Evolutionary conservation across 2,888 invertebrate species (phyloP), one percentile per base, ranked within the genome.

Genomic region (Caenorhabditis sinica): DNA sequence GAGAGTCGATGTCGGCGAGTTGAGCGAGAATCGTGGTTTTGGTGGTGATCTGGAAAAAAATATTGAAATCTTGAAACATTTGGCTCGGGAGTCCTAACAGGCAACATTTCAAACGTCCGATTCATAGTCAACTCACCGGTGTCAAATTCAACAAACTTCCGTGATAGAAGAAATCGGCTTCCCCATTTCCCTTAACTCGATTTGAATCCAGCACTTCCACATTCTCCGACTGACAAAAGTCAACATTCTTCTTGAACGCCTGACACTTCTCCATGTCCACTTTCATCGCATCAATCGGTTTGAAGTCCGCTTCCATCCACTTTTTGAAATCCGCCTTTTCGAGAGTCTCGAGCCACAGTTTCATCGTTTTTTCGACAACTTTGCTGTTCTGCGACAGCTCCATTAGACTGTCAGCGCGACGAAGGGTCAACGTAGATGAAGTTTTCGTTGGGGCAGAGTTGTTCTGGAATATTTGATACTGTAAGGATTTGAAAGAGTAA

Each of bases 111-210:
- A n/a, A n/a, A n/a, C n/a, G n/a, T n/a, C n/a, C n/a, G n/a, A n/a
- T 33, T 53, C 9, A 53, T 20, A 33, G 11, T 3, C 23, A 17
- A 40, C 63, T 45, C 4, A 79, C 77, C 36, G 53, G 20, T 1
- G 77, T 45, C 8, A 60, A 20, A 20, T 61, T 53, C 17, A 71
- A 11, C 2, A 80, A 45, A 30, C 65, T 72, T 23, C 65, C 80
- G 17, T 80, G 80, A 66, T 72, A 80, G 51, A 80, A 80, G 28
- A 80, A 65, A 1, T 80, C 80, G 1, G 28, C 53, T 20, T 63
- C 71, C 1, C 61, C 72, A 13, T 5, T 20, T 6, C 51, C 53
- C 17, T 72, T 80, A 2, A 80, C 80, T 11, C 80, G 65, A 40
- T 80, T 80, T 15, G 72, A 45, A 36, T 80, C 80, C n/a, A 72